A percentile compares a stretch with the other conserved stretches of the same genome.
Conservation (phyloP, 2,797 vertebrate species). For the Paratrypauchen microcephalus region DNA sequence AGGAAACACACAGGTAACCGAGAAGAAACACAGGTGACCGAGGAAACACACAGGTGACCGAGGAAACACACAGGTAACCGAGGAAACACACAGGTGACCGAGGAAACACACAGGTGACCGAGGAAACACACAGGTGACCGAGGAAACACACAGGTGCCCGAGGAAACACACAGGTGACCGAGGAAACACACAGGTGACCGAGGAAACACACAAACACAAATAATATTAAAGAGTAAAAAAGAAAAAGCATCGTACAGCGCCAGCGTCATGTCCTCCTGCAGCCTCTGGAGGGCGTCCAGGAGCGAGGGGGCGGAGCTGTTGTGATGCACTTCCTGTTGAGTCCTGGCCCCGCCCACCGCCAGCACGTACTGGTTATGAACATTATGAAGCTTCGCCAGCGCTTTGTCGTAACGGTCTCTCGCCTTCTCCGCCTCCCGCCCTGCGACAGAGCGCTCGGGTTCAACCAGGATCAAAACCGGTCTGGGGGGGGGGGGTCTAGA, state of each 20-base stretch:
- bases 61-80: too few species aligned
- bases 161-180: too few species aligned
- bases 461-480: background rate
- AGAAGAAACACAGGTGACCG: too few species aligned
- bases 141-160: too few species aligned
- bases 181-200: too few species aligned
- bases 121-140: too few species aligned
- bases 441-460: slow-evolving; percentile 37
- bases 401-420: slow-evolving; percentile 94
- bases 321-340: slow-evolving; percentile 91
- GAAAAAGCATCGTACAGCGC: slow-evolving; percentile 82
- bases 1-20: too few species aligned
- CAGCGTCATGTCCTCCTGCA: slow-evolving; percentile 98
- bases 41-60: too few species aligned
- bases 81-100: too few species aligned
- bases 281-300: slow-evolving; percentile 92
- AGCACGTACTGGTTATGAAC: slow-evolving; percentile 96
- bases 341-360: slow-evolving; percentile 87
- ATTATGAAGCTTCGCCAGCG: slow-evolving; percentile 91
- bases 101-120: too few species aligned
- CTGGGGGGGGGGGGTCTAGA: background rate
- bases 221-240: too few species aligned
- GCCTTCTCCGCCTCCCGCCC: slow-evolving; percentile 93
- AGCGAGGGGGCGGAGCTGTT: slow-evolving; percentile 85
- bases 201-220: too few species aligned